A percentile compares a stretch with the other conserved stretches of the same genome.
Evolutionary conservation across 2,113 vertebrate species (phyloP).

Genomic region (Typhlomys cinereus): DNA sequence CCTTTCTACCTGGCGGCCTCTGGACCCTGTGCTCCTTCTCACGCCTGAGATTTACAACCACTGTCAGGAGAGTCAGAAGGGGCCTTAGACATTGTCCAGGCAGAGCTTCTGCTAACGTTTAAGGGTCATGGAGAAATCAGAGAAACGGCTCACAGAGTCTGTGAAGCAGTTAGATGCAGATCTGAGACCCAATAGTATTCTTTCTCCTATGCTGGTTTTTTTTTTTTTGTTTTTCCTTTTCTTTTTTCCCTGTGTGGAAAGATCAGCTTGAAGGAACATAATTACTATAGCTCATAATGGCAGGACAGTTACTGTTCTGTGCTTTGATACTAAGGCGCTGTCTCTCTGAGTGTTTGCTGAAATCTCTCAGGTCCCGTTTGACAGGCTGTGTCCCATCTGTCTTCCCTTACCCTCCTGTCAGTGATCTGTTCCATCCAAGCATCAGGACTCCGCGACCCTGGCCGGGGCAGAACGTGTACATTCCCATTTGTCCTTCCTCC

Average conservation of each 20-base stretch:
- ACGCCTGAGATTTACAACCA: neutral
- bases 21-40: neutral
- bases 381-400: neutral
- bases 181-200: neutral
- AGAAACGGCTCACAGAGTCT: neutral
- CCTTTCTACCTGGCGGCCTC: neutral
- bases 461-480: fast-evolving
- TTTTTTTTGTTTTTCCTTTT: neutral
- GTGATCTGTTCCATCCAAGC: neutral
- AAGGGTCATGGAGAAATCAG: neutral
- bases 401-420: neutral
- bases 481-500: neutral
- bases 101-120: neutral
- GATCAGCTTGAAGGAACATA: neutral
- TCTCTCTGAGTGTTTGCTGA: neutral
- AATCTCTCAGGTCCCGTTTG: neutral
- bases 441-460: neutral
- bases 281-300: neutral
- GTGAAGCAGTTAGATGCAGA: neutral
- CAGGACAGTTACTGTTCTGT: neutral
- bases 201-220: neutral
- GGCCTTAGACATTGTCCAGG: neutral
- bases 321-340: neutral
- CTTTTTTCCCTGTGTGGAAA: neutral
- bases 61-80: neutral